Evolutionary conservation across 2,888 invertebrate genomes (phyloP).

Genomic region (Leptopilina syphax): DNA sequence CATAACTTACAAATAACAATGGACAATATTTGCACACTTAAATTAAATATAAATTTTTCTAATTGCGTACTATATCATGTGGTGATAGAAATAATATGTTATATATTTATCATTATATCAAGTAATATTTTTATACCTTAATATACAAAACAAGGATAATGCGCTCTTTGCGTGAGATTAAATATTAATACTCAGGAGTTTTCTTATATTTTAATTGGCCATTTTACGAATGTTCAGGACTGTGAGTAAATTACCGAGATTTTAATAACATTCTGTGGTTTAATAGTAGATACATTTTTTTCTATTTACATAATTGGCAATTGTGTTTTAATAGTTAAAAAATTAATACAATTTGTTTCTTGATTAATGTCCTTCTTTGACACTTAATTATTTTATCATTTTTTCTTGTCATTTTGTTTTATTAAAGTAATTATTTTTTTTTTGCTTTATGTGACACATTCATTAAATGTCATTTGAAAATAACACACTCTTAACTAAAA

Average conservation of each 20-base stretch:
- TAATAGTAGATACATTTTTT: neutral
- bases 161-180: conserved; percentile 21
- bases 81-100: neutral
- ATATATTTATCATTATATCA: conserved; percentile 6
- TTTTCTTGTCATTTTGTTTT: neutral
- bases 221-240: neutral
- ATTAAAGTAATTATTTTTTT: neutral
- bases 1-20: too few relatives aligned
- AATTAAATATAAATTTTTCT: neutral
- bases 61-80: neutral
- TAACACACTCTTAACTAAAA: neutral
- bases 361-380: neutral
- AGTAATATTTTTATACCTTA: conserved; percentile 1
- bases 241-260: neutral
- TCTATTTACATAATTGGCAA: neutral
- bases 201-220: conserved; percentile 23
- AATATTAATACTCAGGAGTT: neutral
- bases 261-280: neutral
- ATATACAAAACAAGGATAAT: conserved; percentile 22
- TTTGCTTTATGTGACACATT: neutral
- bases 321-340: neutral
- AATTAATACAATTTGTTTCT: neutral
- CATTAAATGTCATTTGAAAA: neutral
- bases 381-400: neutral
- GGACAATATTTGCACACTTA: too few relatives aligned